phyloP scores from a whole-genome alignment of 2,797 vertebrate species.

The Delichon dasypus region DNA sequence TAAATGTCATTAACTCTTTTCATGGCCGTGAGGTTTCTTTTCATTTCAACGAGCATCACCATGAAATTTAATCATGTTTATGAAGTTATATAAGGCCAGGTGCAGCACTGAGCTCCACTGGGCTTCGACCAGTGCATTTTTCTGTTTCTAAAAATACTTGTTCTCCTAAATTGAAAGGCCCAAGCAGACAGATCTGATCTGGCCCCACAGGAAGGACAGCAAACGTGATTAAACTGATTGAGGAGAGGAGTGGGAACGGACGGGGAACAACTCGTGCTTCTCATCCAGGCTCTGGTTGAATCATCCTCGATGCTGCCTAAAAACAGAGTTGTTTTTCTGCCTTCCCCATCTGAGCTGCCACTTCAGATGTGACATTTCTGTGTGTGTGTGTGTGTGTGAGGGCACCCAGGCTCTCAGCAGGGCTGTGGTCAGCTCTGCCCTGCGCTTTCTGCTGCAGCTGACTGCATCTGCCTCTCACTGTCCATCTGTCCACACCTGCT shows the following conservation, averaged over 20 bases:
- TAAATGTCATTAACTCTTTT: not conserved
- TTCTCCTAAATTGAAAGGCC: not conserved
- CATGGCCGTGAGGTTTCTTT: not conserved
- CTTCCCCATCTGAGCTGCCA: not conserved
- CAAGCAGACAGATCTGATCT: not conserved
- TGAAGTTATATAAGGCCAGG: not conserved
- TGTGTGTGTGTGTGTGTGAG: not conserved
- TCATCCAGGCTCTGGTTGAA: not conserved
- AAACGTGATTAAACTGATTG: not conserved
- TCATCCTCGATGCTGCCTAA: not conserved
- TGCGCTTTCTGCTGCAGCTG: not conserved
- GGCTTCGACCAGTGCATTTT: not conserved
- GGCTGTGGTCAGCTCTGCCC: not conserved
- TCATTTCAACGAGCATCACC: not conserved
- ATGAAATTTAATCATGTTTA: not conserved
- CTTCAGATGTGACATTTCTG: not conserved
- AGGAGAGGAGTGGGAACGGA: not conserved
- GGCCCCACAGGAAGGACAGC: not conserved
- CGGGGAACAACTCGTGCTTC: not conserved
- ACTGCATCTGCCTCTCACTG: not conserved
- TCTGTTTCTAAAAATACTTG: constrained; percentile 13
- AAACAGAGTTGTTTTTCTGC: constrained; percentile 2
- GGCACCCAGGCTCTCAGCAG: not conserved
- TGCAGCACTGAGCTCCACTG: not conserved
- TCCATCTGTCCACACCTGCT: not conserved